A percentile compares a stretch with the other conserved stretches of the same genome.
phyloP scores from a whole-genome alignment of 2,888 invertebrate species.

The Ennomos erosarius region DNA sequence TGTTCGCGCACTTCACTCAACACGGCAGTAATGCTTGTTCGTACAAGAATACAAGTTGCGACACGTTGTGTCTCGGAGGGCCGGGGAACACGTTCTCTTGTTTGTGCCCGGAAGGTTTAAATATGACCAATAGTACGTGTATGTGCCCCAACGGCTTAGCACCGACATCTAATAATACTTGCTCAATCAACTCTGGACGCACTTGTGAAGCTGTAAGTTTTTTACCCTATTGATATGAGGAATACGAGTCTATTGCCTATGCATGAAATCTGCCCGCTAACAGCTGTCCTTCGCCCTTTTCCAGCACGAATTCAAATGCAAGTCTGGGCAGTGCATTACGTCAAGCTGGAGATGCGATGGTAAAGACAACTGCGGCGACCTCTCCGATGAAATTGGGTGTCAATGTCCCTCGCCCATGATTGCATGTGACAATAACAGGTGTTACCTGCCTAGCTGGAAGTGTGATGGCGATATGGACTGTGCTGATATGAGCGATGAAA shows the following conservation, averaged over 20 bases:
- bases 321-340: conserved; percentile 89
- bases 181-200: conserved; percentile 85
- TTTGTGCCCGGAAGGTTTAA: conserved; percentile 92
- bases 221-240: background rate
- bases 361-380: conserved; percentile 91
- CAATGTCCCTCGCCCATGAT: conserved; percentile 88
- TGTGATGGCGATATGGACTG: conserved; percentile 94
- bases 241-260: background rate
- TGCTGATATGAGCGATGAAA: conserved; percentile 88
- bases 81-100: conserved; percentile 89
- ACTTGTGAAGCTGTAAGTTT: conserved; percentile 82
- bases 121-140: conserved; percentile 85
- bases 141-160: conserved; percentile 89
- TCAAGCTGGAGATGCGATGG: conserved; percentile 89
- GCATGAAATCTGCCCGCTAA: no score
- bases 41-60: conserved; percentile 85
- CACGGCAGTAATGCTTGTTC: conserved; percentile 90
- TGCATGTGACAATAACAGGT: conserved; percentile 87
- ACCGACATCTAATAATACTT: conserved; percentile 88
- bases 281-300: background rate
- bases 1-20: conserved; percentile 91
- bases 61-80: conserved; percentile 91
- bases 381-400: conserved; percentile 89
- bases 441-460: conserved; percentile 89
- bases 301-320: conserved; percentile 87